phyloP scores from a whole-genome alignment of 35 echinoderm and acorn worm genomes.

The Acanthaster planci region DNA sequence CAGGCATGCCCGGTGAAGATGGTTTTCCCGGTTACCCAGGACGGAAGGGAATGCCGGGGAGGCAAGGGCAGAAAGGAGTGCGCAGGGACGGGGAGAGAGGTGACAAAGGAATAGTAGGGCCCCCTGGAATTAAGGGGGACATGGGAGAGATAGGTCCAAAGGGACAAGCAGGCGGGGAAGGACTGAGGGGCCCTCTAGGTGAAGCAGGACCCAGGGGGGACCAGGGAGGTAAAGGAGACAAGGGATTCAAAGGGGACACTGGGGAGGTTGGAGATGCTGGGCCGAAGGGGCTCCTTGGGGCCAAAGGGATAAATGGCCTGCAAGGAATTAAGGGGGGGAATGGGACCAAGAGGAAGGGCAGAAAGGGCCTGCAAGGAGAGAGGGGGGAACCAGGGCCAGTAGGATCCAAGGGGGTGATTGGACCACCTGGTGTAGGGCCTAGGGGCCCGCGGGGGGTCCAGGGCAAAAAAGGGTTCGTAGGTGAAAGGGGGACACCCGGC shows the following conservation, averaged over 20 bases:
- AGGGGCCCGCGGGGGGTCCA: background rate
- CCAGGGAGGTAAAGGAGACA: background rate
- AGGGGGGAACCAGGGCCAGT: background rate
- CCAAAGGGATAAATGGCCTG: background rate
- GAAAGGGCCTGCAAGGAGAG: background rate
- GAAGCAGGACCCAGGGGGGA: background rate
- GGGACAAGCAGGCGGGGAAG: background rate
- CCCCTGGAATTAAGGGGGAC: background rate
- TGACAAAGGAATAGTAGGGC: background rate
- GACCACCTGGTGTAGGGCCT: background rate
- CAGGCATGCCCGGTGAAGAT: background rate
- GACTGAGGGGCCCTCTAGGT: background rate
- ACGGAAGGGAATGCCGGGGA: constrained; percentile 2
- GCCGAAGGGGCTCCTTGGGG: background rate
- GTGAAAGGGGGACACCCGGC: background rate
- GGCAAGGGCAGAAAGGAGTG: background rate
- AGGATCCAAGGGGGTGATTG: background rate
- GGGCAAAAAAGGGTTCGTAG: background rate
- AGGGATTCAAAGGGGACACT: background rate
- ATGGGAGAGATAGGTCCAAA: background rate
- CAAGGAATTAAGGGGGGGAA: background rate
- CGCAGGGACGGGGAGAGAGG: background rate
- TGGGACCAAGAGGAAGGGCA: constrained; percentile 5
- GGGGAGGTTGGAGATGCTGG: background rate
- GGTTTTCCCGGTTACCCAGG: constrained; percentile 1